Percentiles rank a stretch among this genome's conserved stretches.
Conservation (phyloP, 2,113 vertebrate genomes). For the Pseudorasbora parva region DNA sequence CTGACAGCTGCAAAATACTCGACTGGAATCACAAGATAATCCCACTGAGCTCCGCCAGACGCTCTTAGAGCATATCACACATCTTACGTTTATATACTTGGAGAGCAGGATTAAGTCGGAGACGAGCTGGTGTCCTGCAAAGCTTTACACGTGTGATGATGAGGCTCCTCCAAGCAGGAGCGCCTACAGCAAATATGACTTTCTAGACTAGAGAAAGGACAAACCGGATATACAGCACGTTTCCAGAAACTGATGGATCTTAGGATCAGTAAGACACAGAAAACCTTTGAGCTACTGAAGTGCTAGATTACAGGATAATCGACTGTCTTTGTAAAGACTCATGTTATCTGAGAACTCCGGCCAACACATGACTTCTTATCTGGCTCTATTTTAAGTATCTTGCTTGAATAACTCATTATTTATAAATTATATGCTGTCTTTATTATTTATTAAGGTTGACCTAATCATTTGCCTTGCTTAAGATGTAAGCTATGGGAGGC, state of each 20-base stretch:
- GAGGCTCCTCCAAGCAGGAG: not conserved
- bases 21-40: constrained; percentile 47
- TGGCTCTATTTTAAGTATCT: not conserved
- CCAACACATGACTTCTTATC: constrained; percentile 10
- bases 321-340: not conserved
- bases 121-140: constrained; percentile 26
- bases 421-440: not conserved
- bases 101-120: not conserved
- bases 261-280: not conserved
- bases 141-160: not conserved
- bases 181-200: not conserved
- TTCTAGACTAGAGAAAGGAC: constrained; percentile 3
- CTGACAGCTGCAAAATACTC: constrained; percentile 32
- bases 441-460: not conserved
- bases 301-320: not conserved
- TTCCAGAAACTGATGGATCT: not conserved
- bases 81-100: constrained; percentile 43
- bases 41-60: constrained; percentile 43
- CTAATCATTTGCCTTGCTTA: not conserved
- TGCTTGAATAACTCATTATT: not conserved
- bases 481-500: not conserved
- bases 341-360: not conserved
- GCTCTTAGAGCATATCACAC: constrained; percentile 33
- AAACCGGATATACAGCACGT: not conserved
- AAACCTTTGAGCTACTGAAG: not conserved